Conservation (phyloP, 2,888 invertebrate species). For the Caenorhabditis drosophilae region DNA sequence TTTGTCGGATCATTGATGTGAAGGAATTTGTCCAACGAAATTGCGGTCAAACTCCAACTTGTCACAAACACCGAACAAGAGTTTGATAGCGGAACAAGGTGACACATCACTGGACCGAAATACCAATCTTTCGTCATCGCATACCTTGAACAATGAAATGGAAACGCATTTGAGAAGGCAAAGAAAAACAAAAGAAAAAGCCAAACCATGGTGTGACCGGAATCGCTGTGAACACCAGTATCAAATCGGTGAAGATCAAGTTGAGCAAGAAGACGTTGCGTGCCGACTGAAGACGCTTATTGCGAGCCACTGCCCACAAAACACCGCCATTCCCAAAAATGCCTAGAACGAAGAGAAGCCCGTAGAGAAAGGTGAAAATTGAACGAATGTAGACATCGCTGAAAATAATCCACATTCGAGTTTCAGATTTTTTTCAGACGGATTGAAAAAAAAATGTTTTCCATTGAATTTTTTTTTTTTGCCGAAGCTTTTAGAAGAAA, state of each 20-base stretch:
- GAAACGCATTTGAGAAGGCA: background rate
- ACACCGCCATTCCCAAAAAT: slow-evolving; percentile 67
- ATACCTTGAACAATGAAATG: slow-evolving; percentile 37
- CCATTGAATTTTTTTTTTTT: no score
- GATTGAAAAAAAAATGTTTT: no score
- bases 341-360: slow-evolving; percentile 60
- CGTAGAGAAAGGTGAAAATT: slow-evolving; percentile 61
- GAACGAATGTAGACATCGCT: slow-evolving; percentile 58
- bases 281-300: slow-evolving; percentile 66
- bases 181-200: background rate
- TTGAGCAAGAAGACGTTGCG: slow-evolving; percentile 68
- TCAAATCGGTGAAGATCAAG: slow-evolving; percentile 65
- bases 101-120: slow-evolving; percentile 67
- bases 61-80: slow-evolving; percentile 69
- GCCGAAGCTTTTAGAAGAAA: no score
- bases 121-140: slow-evolving; percentile 66
- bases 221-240: slow-evolving; percentile 67
- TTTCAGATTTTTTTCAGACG: no score
- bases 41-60: slow-evolving; percentile 66
- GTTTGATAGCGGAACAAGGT: slow-evolving; percentile 64
- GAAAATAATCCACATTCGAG: slow-evolving; percentile 11
- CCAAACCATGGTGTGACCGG: slow-evolving; percentile 66
- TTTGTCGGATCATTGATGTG: slow-evolving; percentile 68
- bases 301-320: slow-evolving; percentile 59
- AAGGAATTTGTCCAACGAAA: slow-evolving; percentile 67